Conservation (phyloP, 2,113 vertebrate species). For the Mormyrus iriodes region DNA sequence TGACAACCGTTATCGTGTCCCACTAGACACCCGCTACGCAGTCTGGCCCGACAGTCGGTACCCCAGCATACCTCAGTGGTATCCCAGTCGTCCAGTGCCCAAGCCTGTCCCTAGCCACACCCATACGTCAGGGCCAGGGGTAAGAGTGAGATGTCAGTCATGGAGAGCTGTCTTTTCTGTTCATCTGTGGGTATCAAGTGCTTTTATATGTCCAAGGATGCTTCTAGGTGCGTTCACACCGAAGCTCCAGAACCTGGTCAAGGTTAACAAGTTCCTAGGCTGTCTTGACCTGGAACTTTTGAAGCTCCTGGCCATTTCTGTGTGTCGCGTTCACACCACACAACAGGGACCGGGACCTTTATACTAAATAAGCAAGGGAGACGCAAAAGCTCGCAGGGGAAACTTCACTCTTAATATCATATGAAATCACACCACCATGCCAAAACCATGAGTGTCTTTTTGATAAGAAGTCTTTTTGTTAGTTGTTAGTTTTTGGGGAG, state of each 20-base stretch:
- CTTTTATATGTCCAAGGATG: background rate
- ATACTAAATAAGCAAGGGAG: background rate
- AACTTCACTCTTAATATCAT: background rate
- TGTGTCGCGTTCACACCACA: background rate
- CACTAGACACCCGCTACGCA: conserved; percentile 29
- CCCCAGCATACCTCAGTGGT: conserved; percentile 41
- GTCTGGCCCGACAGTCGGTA: conserved; percentile 36
- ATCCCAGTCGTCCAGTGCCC: conserved; percentile 36
- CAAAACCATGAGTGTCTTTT: background rate
- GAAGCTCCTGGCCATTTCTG: background rate
- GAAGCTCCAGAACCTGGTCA: background rate
- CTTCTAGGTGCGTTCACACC: background rate
- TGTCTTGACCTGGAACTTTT: background rate
- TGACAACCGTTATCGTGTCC: background rate
- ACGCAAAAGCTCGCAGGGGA: background rate
- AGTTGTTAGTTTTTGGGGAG: background rate
- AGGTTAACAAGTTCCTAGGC: background rate
- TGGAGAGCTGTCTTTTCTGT: background rate
- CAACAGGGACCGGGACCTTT: background rate
- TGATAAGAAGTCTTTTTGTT: background rate
- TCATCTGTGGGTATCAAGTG: background rate
- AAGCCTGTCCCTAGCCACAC: conserved; percentile 42
- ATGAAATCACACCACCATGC: background rate
- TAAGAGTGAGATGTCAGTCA: conserved; percentile 32
- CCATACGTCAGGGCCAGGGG: conserved; percentile 58